These are phyloP conservation scores for Diuraphis noxia DNA, from an alignment of 1,140 invertebrate genomes.

Conservation along the genomic window DNA sequence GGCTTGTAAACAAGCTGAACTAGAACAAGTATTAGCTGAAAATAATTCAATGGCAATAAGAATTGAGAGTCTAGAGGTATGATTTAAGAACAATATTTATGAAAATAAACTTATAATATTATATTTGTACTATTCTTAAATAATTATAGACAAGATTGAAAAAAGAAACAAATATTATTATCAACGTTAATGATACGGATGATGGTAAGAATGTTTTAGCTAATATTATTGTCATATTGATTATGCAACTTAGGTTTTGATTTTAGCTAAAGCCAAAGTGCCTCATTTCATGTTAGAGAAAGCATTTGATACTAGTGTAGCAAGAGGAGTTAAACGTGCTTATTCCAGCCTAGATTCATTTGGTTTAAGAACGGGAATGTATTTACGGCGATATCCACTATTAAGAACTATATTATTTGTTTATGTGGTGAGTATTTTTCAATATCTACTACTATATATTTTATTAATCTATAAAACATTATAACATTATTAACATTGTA, in stretches of 20 bases:
- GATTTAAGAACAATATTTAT: neutral
- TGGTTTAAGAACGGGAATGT: slow-evolving; percentile 76
- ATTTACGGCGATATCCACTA: slow-evolving; percentile 78
- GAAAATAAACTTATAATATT: neutral
- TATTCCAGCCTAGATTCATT: slow-evolving; percentile 77
- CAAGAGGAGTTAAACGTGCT: slow-evolving; percentile 77
- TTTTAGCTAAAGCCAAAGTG: slow-evolving; percentile 68
- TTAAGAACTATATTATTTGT: slow-evolving; percentile 77
- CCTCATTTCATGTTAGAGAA: slow-evolving; percentile 75
- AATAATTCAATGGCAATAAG: slow-evolving; percentile 25
- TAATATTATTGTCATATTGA: slow-evolving; percentile 53
- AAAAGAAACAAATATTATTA: slow-evolving; percentile 58
- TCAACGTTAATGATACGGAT: slow-evolving; percentile 69
- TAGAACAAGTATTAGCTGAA: slow-evolving; percentile 23
- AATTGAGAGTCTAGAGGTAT: slow-evolving; percentile 34
- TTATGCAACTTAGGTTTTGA: slow-evolving; percentile 60
- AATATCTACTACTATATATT: neutral
- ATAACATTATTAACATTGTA: too few species aligned
- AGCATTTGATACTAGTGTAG: slow-evolving; percentile 76
- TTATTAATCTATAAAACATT: too few species aligned
- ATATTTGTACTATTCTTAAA: neutral
- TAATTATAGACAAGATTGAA: slow-evolving; percentile 60
- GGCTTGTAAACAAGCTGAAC: slow-evolving; percentile 20
- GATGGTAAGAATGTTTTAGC: slow-evolving; percentile 63
- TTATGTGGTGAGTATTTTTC: slow-evolving; percentile 67